Base-by-base conservation (phyloP, 2,797 vertebrate species). In the Eurystomus glaucurus region DNA sequence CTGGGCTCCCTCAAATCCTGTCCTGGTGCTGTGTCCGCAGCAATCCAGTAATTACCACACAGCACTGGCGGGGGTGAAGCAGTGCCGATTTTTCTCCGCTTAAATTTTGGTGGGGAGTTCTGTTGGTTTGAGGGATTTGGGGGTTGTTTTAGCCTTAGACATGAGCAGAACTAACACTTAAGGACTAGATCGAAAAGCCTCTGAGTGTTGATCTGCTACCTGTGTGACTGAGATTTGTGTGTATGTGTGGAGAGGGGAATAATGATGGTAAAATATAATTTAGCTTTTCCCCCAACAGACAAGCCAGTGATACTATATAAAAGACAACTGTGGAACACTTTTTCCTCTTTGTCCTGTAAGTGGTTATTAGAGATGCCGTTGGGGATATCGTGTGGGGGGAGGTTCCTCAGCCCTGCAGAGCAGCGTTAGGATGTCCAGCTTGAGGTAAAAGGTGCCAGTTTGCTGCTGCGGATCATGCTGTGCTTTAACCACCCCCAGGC, bases 11-110 rank as follows among this genome's bases (percentile, higher is more conserved):
- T 43, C 45, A 54, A 7, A 54, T 16, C 52, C 35, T 37, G 16
- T 19, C 14, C 23, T 31, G 54, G 28, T 19, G 5, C 39, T 23
- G 31, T 21, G 41, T 23, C 20, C 18, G 37, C 80, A 64, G 68
- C 25, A 31, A 10, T 20, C 28, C 11, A 14, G 51, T 35, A 19
- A 39, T 55, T 23, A 10, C 37, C 1, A 4, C 1, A 4, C 45
- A 7, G 13, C 10, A 13, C 33, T 15, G 18, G 66, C 0, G 0
- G 43, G 61, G 43, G 17, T 26, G 28, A 57, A 48, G 10, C 33
- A 41, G 9, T 3, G 22, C 22, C 48, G 39, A 10, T 13, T 57
- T 37, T 76, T 41, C 13, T 48, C 52, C 33, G 14, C 50, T 55
- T 45, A 37, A 39, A 29, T 74, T 37, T 48, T 29, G 9, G 14